Evolutionary conservation across 64 coral and sea anemone genomes (phyloP), one percentile per base, ranked within the genome.

Genomic region (Dendrophyllia cribrosa): DNA sequence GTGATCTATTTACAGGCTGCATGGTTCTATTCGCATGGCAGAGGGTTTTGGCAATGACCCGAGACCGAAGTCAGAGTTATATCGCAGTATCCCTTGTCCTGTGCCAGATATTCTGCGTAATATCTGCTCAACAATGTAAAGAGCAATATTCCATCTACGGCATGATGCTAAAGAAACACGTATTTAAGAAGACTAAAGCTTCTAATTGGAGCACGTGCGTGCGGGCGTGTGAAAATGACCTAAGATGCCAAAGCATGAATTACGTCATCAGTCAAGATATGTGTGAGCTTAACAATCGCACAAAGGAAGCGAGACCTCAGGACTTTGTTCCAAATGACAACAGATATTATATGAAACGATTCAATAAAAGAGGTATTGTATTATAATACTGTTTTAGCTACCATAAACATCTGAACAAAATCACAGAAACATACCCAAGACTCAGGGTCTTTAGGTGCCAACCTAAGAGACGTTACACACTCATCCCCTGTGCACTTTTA

Each of bases 181-280:
- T 34, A 1, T 79, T 79, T 20, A 4, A 59, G 23, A 20, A 79
- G 13, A 15, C 0, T 3, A 60, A 22, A 20, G 22, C 76, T 14
- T 20, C 21, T 24, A 79, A 58, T 21, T 58, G 7, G 7, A 7
- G 58, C 0, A 59, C 5, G 20, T 79, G 76, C 23, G 9, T 55
- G 13, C 8, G 3, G 51, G 8, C 13, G 22, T 79, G 76, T 59
- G 14, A 79, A 17, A 7, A 51, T 5, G 13, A 79, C 12, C 0
- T 79, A 10, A 55, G 76, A 58, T 79, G 76, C 15, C 76, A 79
- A 59, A 79, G 76, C 52, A 6, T 79, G 10, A 79, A 79, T 58
- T 79, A 79, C 53, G 55, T 79, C 52, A 79, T 58, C 10, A 79
- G 21, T 26, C 51, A 14, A 34, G 9, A 10, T 16, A 26, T 79